Evolutionary conservation across 2,797 vertebrate genomes (phyloP).

Genomic region (Paguma larvata): DNA sequence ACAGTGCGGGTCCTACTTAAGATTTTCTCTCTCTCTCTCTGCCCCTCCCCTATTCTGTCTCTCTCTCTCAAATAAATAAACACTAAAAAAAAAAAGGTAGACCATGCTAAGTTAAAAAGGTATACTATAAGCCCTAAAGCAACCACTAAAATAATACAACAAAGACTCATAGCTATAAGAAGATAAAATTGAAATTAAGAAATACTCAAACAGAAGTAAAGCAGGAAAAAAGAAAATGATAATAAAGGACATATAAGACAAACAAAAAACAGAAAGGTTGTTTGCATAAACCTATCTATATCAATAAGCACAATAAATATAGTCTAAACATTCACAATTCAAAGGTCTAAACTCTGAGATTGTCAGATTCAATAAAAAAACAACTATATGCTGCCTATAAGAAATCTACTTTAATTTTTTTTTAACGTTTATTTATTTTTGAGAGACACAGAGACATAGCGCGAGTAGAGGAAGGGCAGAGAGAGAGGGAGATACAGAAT

Average conservation of each 20-base stretch:
- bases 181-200: slow-evolving; percentile 15
- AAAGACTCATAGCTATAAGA: neutral
- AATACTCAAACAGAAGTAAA: slow-evolving; percentile 5
- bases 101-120: slow-evolving; percentile 28
- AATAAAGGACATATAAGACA: neutral
- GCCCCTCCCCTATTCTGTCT: no score
- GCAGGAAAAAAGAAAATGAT: slow-evolving; percentile 5
- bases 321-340: neutral
- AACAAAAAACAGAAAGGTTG: slow-evolving; percentile 15
- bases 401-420: slow-evolving; percentile 15
- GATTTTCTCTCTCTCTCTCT: no score
- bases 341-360: neutral
- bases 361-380: slow-evolving; percentile 16
- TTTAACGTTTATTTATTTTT: no score
- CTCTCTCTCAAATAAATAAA: no score
- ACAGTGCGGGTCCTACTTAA: no score
- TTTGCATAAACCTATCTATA: neutral
- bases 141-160: slow-evolving; percentile 29
- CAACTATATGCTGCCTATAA: neutral
- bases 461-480: no score
- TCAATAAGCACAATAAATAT: neutral
- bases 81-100: neutral
- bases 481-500: no score
- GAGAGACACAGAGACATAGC: no score
- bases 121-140: neutral